Base-by-base conservation (phyloP, 1,140 invertebrate genomes). In the Rhopalosiphum padi region DNA sequence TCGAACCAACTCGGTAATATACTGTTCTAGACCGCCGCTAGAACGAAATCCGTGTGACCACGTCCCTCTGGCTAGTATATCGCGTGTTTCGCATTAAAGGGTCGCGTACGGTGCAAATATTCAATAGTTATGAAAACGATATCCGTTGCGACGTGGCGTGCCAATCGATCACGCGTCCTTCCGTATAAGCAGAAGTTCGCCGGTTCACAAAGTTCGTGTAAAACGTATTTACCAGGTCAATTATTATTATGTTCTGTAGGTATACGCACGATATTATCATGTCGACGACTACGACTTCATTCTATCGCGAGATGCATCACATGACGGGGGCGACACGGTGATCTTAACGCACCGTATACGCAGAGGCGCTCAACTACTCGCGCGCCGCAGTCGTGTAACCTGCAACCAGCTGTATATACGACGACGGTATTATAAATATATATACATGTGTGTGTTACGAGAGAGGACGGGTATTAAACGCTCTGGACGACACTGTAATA, bases 391-490 rank as follows among this genome's bases (percentile, higher is more conserved):
- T 30, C 41, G 41, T 41, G 30, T 15, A 15, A 68, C 30, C 60
- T 51, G 48, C 48, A n/a, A 11, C 60, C 60, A 60, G 55, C 25
- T 11, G 30, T 60, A 77, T 35, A 77, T n/a, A 77, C 60, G 30
- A 18, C 9, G 60, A 68, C 30, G 4, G 11, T 53, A 53, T 21
- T 30, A 68, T 68, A n/a, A 11, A 68, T 68, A 53, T 51, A 51
- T 51, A 77, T 35, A 25, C 6, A 3, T 8, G 30, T 68, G 35
- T 18, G 22, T 41, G 22, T 43, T 86, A 86, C 83, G 83, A 85
- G 8, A 85, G 8, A 18, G 83, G 83, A 86, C 83, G 83, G 41
- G 83, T 43, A 86, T 86, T 43, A 43, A 86, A 86, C 83, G 85
- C 25, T 41, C 37, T 43, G 85, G 85, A 30, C 85, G 85, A 46